These are phyloP conservation scores for Mechanitis messenoides DNA, from an alignment of 2,888 invertebrate genomes.

Conservation along the genomic window DNA sequence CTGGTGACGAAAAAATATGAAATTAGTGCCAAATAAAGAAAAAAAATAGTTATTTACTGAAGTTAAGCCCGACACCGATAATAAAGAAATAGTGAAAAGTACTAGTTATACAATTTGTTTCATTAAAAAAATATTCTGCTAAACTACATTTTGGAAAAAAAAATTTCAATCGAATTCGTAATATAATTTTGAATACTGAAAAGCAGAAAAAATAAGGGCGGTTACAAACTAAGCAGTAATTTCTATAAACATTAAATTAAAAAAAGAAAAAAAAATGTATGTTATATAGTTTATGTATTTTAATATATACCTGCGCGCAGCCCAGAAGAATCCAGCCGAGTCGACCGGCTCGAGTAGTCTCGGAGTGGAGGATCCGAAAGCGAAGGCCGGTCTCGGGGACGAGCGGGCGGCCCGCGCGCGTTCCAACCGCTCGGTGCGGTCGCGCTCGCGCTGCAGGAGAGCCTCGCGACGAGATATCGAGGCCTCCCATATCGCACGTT, in stretches of 20 bases:
- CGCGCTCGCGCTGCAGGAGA: slow-evolving; percentile 89
- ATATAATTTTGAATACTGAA: neutral
- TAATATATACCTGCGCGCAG: slow-evolving; percentile 80
- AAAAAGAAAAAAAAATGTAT: no score
- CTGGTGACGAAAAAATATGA: slow-evolving; percentile 58
- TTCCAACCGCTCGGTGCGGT: slow-evolving; percentile 88
- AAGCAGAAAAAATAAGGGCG: no score
- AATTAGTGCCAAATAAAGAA: slow-evolving; percentile 52
- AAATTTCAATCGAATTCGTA: neutral
- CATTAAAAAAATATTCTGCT: slow-evolving; percentile 3
- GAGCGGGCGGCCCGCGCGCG: slow-evolving; percentile 86
- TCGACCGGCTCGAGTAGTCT: slow-evolving; percentile 89
- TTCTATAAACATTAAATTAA: no score
- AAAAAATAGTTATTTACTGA: slow-evolving; percentile 39
- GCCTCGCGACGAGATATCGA: slow-evolving; percentile 91
- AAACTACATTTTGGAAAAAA: slow-evolving; percentile 7
- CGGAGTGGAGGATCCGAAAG: slow-evolving; percentile 94
- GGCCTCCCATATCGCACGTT: slow-evolving; percentile 91
- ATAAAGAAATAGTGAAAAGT: slow-evolving; percentile 8
- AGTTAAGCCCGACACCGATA: slow-evolving; percentile 25
- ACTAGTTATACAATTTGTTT: no score
- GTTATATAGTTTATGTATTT: no score
- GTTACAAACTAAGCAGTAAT: no score
- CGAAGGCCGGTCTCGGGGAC: slow-evolving; percentile 81
- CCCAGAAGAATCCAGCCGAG: slow-evolving; percentile 88